A percentile compares a stretch with the other conserved stretches of the same genome.
Evolutionary conservation across 2,113 vertebrate genomes (phyloP).

Genomic region (Ammodytes dubius): DNA sequence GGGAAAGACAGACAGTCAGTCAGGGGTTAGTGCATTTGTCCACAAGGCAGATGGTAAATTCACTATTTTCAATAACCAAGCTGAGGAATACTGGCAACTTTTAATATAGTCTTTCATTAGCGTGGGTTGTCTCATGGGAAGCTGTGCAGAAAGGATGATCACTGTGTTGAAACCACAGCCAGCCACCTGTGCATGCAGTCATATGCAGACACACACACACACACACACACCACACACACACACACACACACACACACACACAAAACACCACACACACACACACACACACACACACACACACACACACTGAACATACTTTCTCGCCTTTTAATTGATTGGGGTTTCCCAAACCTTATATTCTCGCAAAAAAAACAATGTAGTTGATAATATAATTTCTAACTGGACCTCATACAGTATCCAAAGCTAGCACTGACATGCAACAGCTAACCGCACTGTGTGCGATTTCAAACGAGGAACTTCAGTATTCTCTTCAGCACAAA

Average conservation of each 20-base stretch:
- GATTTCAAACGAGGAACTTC: conserved; percentile 33
- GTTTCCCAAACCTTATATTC: conserved; percentile 14
- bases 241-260: too few species aligned
- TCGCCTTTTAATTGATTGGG: conserved; percentile 19
- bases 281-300: background rate
- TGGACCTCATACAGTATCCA: background rate
- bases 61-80: conserved; percentile 7
- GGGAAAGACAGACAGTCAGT: background rate
- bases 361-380: background rate
- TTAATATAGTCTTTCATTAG: conserved; percentile 32
- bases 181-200: conserved; percentile 16
- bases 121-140: conserved; percentile 54
- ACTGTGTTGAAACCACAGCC: conserved; percentile 61
- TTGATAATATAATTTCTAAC: background rate
- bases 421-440: background rate
- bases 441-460: conserved; percentile 20
- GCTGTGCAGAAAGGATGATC: conserved; percentile 43
- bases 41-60: background rate
- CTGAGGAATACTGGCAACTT: conserved; percentile 2
- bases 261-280: conserved; percentile 6
- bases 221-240: background rate
- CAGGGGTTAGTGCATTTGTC: background rate
- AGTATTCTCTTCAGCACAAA: conserved; percentile 18
- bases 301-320: background rate
- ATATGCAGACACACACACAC: background rate